Percentiles rank a stretch among this genome's conserved stretches.
phyloP scores from a whole-genome alignment of 2,888 invertebrate species.

The Cantharis rustica region DNA sequence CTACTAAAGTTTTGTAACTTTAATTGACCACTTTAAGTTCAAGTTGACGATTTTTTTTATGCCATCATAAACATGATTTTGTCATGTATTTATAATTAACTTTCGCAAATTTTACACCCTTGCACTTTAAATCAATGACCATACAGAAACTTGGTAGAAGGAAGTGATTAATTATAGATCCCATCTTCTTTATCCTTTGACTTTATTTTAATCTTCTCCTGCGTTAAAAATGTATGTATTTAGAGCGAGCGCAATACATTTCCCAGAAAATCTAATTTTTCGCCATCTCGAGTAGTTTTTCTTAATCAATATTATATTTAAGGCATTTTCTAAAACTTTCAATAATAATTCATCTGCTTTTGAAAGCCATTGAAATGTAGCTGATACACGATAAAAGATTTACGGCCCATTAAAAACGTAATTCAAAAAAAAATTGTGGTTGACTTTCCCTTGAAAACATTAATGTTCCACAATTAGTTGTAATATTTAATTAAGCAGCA shows the following conservation, averaged over 20 bases:
- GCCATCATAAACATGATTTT: neutral
- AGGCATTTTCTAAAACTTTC: neutral
- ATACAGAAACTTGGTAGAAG: neutral
- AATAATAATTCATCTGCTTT: neutral
- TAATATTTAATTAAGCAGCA: neutral
- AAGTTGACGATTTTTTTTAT: neutral
- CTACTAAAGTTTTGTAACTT: neutral
- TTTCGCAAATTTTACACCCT: neutral
- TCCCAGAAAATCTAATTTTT: neutral
- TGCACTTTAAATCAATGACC: neutral
- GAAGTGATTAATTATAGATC: neutral
- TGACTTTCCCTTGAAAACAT: neutral
- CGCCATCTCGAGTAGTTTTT: neutral
- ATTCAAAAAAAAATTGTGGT: neutral
- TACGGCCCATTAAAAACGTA: neutral
- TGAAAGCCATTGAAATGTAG: neutral
- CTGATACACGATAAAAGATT: neutral
- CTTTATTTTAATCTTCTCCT: neutral
- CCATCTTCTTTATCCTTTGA: neutral
- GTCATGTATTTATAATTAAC: neutral
- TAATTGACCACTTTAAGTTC: neutral
- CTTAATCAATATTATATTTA: neutral
- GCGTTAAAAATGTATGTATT: neutral
- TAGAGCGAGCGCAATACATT: neutral
- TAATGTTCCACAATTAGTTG: neutral